Evolutionary conservation across 2,113 vertebrate genomes (phyloP).

Genomic region (Saimiri boliviensis): DNA sequence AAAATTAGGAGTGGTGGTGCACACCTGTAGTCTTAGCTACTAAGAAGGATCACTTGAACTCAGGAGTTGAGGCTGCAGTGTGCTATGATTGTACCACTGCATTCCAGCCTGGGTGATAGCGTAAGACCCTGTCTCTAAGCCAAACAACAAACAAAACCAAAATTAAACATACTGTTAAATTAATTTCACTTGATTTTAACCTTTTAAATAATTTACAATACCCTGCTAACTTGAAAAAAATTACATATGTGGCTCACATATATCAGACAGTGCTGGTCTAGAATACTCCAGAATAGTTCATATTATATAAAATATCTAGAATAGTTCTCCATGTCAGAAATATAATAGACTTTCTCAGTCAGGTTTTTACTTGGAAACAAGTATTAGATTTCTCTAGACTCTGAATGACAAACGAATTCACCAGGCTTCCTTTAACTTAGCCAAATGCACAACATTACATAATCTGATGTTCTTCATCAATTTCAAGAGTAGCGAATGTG

Average conservation of each 20-base stretch:
- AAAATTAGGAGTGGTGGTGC: not conserved
- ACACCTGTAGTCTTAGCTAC: not conserved
- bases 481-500: not conserved
- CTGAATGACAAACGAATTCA: constrained; percentile 2
- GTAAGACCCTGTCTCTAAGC: not conserved
- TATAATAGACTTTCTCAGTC: not conserved
- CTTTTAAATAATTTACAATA: not conserved
- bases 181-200: not conserved
- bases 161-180: not conserved
- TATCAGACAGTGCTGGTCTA: not conserved
- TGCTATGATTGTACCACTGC: not conserved
- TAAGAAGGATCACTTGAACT: not conserved
- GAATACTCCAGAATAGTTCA: constrained; percentile 23
- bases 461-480: not conserved
- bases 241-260: not conserved
- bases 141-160: not conserved
- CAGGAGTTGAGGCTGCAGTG: not conserved
- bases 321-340: not conserved
- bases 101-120: not conserved
- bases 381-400: not conserved
- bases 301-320: not conserved
- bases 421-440: not conserved
- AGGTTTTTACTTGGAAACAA: constrained; percentile 35
- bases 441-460: not conserved
- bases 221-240: not conserved